phyloP scores from a whole-genome alignment of 2,113 vertebrate genomes.

The Coryphaenoides rupestris region DNA sequence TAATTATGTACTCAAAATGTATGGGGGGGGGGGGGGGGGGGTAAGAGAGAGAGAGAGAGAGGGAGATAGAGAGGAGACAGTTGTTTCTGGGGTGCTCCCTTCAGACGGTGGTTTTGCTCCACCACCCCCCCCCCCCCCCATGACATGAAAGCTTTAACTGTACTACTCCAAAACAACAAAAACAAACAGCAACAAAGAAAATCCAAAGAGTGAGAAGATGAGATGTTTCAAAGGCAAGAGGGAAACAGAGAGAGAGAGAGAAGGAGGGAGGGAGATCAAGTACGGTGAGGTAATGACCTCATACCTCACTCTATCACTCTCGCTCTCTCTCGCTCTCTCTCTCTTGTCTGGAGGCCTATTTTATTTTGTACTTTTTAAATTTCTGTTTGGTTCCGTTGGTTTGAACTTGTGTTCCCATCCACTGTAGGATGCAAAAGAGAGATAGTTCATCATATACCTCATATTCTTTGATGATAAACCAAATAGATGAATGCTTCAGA shows the following conservation, averaged over 20 bases:
- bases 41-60: slow-evolving; percentile 2
- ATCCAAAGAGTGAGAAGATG: slow-evolving; percentile 47
- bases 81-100: slow-evolving; percentile 31
- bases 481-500: slow-evolving; percentile 82
- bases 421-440: slow-evolving; percentile 74
- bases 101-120: slow-evolving; percentile 55
- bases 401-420: slow-evolving; percentile 51
- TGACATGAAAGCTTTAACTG: slow-evolving; percentile 81
- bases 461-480: slow-evolving; percentile 90
- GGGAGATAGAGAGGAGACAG: slow-evolving; percentile 19
- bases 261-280: slow-evolving; percentile 17
- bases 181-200: background rate
- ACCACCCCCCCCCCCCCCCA: slow-evolving; percentile 52
- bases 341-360: slow-evolving; percentile 10
- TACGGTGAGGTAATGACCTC: slow-evolving; percentile 38
- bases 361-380: slow-evolving; percentile 35
- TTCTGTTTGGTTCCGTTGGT: slow-evolving; percentile 42
- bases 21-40: slow-evolving; percentile 2
- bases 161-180: slow-evolving; percentile 75
- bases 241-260: slow-evolving; percentile 11
- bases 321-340: slow-evolving; percentile 10
- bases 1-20: too few relatives aligned
- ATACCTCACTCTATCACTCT: slow-evolving; percentile 46
- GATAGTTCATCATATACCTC: slow-evolving; percentile 94
- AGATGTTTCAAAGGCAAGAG: slow-evolving; percentile 36